Percentiles rank a stretch among this genome's conserved stretches.
Conservation (phyloP, 2,113 vertebrate genomes). For the Apteryx owenii region DNA sequence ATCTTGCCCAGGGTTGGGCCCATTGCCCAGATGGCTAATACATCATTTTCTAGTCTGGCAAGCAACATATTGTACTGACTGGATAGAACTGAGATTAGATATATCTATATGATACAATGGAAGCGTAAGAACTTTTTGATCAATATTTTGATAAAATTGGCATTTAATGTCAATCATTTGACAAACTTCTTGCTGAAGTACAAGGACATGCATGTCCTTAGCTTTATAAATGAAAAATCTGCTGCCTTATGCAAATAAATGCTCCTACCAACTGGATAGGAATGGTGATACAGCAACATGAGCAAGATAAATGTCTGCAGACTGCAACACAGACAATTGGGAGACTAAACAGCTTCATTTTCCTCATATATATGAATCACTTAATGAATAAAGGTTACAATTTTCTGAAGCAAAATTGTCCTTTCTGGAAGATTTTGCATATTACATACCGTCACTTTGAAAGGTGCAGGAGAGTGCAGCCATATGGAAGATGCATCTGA, state of each 20-base stretch:
- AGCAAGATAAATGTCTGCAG: conserved; percentile 4
- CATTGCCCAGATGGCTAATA: conserved; percentile 75
- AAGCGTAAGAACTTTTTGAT: conserved; percentile 14
- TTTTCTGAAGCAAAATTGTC: not conserved
- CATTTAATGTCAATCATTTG: conserved; percentile 29
- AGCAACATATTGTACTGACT: conserved; percentile 46
- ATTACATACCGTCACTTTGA: not conserved
- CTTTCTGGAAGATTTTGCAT: not conserved
- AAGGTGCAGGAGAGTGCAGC: not conserved
- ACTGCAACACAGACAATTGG: not conserved
- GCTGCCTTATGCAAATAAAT: not conserved
- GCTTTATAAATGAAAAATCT: conserved; percentile 19
- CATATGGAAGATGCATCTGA: not conserved
- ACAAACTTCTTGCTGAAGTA: conserved; percentile 22
- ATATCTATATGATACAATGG: not conserved
- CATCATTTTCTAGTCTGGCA: conserved; percentile 76
- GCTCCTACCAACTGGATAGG: not conserved
- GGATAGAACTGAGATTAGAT: conserved; percentile 35
- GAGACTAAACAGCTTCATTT: conserved; percentile 7
- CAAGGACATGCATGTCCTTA: not conserved
- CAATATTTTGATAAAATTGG: conserved; percentile 67
- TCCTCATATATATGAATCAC: not conserved
- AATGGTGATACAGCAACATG: not conserved
- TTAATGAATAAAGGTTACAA: not conserved
- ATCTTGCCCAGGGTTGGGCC: conserved; percentile 75